Evolutionary conservation across 2,797 vertebrate species (phyloP).

Genomic region (Lepidocolaptes lacrymiger): DNA sequence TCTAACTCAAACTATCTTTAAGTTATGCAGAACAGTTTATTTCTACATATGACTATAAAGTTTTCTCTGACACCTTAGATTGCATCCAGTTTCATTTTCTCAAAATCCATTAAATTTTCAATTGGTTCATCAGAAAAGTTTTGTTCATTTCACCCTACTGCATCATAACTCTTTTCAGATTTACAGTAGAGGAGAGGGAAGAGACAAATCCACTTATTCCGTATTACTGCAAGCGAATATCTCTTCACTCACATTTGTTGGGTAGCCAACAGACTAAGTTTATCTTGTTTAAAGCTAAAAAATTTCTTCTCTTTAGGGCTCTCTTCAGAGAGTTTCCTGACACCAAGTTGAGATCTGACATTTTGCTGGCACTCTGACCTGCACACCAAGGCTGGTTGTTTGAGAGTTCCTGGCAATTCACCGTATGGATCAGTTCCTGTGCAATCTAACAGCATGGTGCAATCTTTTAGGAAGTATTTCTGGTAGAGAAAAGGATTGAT

Average conservation of each 20-base stretch:
- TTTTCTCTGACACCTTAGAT: neutral
- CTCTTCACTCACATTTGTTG: neutral
- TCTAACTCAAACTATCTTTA: neutral
- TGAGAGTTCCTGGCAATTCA: constrained; percentile 13
- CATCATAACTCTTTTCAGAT: neutral
- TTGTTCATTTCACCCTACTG: neutral
- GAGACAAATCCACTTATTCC: neutral
- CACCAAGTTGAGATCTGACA: neutral
- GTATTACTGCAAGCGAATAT: neutral
- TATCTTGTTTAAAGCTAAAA: neutral
- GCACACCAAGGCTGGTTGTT: neutral
- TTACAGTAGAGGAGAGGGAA: neutral
- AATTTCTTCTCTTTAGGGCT: neutral
- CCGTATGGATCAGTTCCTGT: neutral
- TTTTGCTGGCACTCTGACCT: neutral
- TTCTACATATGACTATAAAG: neutral
- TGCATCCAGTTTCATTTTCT: neutral
- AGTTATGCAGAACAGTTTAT: neutral
- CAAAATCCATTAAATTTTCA: neutral
- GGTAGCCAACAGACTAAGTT: neutral
- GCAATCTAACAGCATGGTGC: constrained; percentile 15
- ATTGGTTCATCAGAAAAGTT: neutral
- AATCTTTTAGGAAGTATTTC: constrained; percentile 2
- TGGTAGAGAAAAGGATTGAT: neutral
- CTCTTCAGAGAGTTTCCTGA: neutral